These are phyloP conservation scores for Drosophila neonasuta DNA, from an alignment of 2,888 invertebrate genomes.

Conservation along the genomic window DNA sequence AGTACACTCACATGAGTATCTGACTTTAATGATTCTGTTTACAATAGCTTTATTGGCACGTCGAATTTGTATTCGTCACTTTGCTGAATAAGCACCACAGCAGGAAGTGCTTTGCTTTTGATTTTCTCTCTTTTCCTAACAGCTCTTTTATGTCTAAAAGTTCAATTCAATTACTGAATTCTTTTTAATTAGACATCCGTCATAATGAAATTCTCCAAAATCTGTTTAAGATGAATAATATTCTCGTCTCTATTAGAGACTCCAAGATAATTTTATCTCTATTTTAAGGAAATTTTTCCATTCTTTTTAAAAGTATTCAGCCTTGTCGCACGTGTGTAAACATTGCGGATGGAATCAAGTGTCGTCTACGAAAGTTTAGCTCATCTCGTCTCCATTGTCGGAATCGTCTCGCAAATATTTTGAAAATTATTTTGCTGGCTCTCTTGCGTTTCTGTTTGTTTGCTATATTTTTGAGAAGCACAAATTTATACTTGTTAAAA, in stretches of 20 bases:
- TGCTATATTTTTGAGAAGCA: not conserved
- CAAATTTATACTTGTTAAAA: slow-evolving; percentile 24
- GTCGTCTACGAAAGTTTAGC: slow-evolving; percentile 30
- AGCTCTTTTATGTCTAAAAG: not conserved
- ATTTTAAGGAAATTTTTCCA: not conserved
- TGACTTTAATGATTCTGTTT: slow-evolving; percentile 67
- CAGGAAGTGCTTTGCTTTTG: slow-evolving; percentile 26
- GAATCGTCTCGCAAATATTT: slow-evolving; percentile 38
- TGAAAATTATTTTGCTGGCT: not conserved
- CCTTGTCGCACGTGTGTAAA: slow-evolving; percentile 59
- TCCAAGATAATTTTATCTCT: not conserved
- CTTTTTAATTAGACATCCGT: no score
- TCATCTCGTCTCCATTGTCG: slow-evolving; percentile 10
- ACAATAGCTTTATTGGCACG: slow-evolving; percentile 37
- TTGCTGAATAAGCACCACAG: slow-evolving; percentile 11
- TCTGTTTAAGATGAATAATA: no score
- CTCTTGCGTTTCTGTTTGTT: slow-evolving; percentile 2
- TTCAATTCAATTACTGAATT: slow-evolving; percentile 3
- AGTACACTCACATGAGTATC: slow-evolving; percentile 16
- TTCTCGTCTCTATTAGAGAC: not conserved
- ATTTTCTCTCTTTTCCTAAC: slow-evolving; percentile 1
- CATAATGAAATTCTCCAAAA: no score
- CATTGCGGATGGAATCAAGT: slow-evolving; percentile 67
- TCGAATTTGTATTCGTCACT: slow-evolving; percentile 36
- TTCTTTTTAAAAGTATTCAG: slow-evolving; percentile 7